These are phyloP conservation scores for Buathra laborator DNA, from an alignment of 2,888 invertebrate genomes.

Conservation along the genomic window DNA sequence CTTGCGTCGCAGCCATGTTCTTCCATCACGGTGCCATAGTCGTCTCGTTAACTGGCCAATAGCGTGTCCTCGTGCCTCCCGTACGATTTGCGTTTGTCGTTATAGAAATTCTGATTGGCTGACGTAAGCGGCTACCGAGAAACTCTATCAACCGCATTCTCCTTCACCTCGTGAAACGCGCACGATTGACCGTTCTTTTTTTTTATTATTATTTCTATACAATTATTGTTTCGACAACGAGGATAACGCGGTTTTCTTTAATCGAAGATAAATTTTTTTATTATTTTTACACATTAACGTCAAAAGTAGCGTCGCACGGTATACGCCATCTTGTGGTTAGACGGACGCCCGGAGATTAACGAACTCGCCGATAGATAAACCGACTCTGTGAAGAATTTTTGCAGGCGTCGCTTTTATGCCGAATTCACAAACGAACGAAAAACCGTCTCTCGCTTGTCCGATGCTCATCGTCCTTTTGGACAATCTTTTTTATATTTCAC, in stretches of 20 bases:
- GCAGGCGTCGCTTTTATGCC: slow-evolving; percentile 1
- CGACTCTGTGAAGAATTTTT: background rate
- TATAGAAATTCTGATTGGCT: slow-evolving; percentile 72
- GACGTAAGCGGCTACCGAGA: slow-evolving; percentile 72
- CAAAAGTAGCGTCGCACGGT: slow-evolving; percentile 82
- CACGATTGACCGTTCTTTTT: slow-evolving; percentile 42
- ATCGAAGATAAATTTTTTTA: background rate
- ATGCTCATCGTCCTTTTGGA: too few relatives aligned
- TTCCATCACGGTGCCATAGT: slow-evolving; percentile 82
- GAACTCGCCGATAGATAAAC: background rate
- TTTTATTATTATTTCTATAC: slow-evolving; percentile 10
- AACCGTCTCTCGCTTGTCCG: too few relatives aligned
- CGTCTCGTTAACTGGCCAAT: slow-evolving; percentile 81
- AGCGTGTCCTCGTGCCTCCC: slow-evolving; percentile 78
- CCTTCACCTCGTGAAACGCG: slow-evolving; percentile 72
- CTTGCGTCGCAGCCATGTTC: slow-evolving; percentile 95
- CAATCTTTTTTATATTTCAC: too few relatives aligned
- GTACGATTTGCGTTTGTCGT: slow-evolving; percentile 69
- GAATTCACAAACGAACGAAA: background rate
- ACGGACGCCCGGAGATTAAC: slow-evolving; percentile 42
- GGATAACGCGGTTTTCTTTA: background rate
- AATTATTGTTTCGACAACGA: background rate
- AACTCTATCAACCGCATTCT: slow-evolving; percentile 79
- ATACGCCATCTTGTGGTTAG: slow-evolving; percentile 79
- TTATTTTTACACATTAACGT: slow-evolving; percentile 75